Evolutionary conservation across 2,113 vertebrate species (phyloP).

Genomic region (Tychaedon coryphoeus): DNA sequence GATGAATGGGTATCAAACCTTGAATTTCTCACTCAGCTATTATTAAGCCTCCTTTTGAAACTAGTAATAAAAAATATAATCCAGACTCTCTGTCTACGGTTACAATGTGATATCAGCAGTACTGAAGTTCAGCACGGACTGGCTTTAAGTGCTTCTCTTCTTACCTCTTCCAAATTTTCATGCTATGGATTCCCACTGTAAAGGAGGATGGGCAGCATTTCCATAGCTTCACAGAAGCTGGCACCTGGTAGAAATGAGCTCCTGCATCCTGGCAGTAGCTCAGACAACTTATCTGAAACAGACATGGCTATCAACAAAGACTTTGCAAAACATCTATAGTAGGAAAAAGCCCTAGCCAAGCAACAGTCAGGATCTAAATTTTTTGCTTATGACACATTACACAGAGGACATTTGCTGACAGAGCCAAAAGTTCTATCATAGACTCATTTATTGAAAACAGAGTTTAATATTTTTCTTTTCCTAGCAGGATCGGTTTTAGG

Average conservation of each 20-base stretch:
- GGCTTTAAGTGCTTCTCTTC: neutral
- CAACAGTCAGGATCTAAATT: neutral
- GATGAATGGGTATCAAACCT: neutral
- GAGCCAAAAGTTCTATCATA: neutral
- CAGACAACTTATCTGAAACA: neutral
- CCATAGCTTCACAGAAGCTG: neutral
- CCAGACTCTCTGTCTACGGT: neutral
- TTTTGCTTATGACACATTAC: neutral
- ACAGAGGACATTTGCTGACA: neutral
- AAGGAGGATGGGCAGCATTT: neutral
- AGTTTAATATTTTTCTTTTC: neutral
- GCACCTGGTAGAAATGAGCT: neutral
- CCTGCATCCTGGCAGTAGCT: neutral
- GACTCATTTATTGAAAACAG: neutral
- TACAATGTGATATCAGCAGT: neutral
- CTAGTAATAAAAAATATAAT: neutral
- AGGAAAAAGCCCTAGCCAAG: neutral
- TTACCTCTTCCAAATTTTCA: neutral
- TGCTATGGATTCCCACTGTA: neutral
- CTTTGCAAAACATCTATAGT: fast-evolving
- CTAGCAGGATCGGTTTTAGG: neutral
- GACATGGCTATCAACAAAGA: neutral
- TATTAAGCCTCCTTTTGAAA: neutral
- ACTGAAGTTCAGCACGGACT: neutral
- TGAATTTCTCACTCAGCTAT: neutral